Evolutionary conservation across 2,797 vertebrate species (phyloP).

Genomic region (Geotria australis): DNA sequence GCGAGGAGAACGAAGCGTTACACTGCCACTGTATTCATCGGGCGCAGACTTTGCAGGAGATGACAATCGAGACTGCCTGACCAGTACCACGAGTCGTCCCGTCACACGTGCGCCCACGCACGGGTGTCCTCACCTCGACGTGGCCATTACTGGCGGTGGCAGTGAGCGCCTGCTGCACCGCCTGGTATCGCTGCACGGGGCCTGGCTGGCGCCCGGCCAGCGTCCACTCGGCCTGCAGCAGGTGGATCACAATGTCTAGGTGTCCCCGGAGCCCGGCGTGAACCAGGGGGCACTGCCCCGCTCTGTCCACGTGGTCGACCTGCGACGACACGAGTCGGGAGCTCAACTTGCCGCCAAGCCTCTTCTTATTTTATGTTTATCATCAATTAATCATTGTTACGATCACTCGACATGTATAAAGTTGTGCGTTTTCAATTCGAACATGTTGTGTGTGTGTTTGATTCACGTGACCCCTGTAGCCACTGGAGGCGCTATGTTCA

Average conservation of each 20-base stretch:
- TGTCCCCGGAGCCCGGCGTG: slow-evolving; percentile 69
- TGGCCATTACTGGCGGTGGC: slow-evolving; percentile 91
- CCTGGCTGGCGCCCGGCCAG: slow-evolving; percentile 20
- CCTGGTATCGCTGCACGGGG: slow-evolving; percentile 29
- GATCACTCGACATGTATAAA: background rate
- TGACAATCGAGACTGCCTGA: no score
- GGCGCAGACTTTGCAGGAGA: no score
- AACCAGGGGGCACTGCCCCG: slow-evolving; percentile 63
- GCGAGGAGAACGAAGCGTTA: no score
- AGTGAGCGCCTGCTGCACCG: slow-evolving; percentile 59
- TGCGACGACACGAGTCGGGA: slow-evolving; percentile 5
- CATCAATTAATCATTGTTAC: background rate
- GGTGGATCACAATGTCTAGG: slow-evolving; percentile 32
- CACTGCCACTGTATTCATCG: no score
- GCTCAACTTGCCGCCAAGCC: background rate
- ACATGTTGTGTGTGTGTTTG: background rate
- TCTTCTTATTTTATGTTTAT: background rate
- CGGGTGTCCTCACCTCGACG: slow-evolving; percentile 18
- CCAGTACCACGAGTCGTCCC: background rate
- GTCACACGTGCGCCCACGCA: background rate
- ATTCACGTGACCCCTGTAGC: no score
- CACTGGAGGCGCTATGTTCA: no score
- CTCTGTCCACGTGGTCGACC: slow-evolving; percentile 67
- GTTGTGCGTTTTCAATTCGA: background rate
- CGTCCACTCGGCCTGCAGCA: slow-evolving; percentile 40